Base-by-base conservation (phyloP, 2,888 invertebrate species). In the Ophonus ardosiacus region DNA sequence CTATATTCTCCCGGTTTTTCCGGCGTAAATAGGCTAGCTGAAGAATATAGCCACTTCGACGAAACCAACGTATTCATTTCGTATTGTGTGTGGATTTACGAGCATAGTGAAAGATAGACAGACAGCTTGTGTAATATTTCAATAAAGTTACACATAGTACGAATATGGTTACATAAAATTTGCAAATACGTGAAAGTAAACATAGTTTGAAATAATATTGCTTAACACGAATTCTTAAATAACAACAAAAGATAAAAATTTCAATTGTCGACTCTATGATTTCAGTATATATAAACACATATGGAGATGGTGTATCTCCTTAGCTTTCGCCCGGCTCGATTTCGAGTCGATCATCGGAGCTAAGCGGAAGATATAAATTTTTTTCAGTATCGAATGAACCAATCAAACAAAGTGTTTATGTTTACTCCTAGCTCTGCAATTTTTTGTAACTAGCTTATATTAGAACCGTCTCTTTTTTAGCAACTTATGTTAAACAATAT, bases 1-100 rank as follows among this genome's bases (percentile, higher is more conserved):
- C 84, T 61, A 63, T 63, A 63, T 63, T 63, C 24, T 24, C 5
- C 17, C 21, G 24, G 63, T 63, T 63, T 61, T 63, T 63, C 63
- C 17, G 24, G 8, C 63, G 63, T 63, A 63, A 63, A 63, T 63
- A 63, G 63, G 63, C 63, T 63, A 21, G 63, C 21, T 63, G 43
- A 63, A 63, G 21, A 63, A 63, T 63, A 63, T 63, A 8, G 18
- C 61, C 61, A 24, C 61, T 61, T 17, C 21, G 61, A 10, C 18
- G 59, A 31, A 4, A 31, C 31, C 24, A 31, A 1, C 31, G n/a
- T 56, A 15, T 13, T 59, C 57, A 59, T 17, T 59, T 59, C 57
- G 57, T 59, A 31, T 31, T 59, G 57, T 59, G 57, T 59, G 57
- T 59, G 57, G 57, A 59, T 59, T 59, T 59, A 31, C 31, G 31